These are phyloP conservation scores for Hoplostethus mediterraneus DNA, from an alignment of 2,797 vertebrate species.

Conservation along the genomic window DNA sequence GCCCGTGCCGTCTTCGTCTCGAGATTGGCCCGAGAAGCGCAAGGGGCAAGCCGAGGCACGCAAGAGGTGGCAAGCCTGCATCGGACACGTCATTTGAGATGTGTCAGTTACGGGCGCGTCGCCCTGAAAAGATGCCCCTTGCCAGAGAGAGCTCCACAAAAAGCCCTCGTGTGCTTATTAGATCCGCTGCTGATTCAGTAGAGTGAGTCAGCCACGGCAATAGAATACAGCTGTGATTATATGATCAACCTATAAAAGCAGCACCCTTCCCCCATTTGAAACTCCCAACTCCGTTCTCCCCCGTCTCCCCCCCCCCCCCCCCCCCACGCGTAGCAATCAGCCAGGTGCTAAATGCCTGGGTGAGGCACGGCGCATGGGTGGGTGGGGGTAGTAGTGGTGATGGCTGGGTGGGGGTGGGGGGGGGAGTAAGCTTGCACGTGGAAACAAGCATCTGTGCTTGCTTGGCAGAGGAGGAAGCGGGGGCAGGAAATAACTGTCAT, in stretches of 20 bases:
- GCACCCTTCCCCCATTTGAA: slow-evolving; percentile 66
- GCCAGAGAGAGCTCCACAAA: slow-evolving; percentile 44
- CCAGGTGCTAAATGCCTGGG: slow-evolving; percentile 85
- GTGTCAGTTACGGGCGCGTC: slow-evolving; percentile 62
- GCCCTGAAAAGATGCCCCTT: slow-evolving; percentile 54
- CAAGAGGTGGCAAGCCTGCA: slow-evolving; percentile 42
- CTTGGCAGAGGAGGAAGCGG: slow-evolving; percentile 79
- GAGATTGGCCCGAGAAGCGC: slow-evolving; percentile 50
- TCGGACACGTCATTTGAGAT: slow-evolving; percentile 69
- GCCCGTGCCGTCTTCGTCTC: slow-evolving; percentile 35
- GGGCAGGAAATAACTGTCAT: slow-evolving; percentile 87
- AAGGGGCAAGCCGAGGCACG: slow-evolving; percentile 66
- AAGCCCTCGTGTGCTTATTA: slow-evolving; percentile 26
- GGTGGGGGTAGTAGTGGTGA: slow-evolving; percentile 32
- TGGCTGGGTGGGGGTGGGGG: neutral
- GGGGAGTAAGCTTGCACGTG: slow-evolving; percentile 69
- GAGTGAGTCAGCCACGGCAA: slow-evolving; percentile 37
- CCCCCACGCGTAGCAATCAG: slow-evolving; percentile 80
- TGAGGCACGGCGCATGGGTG: slow-evolving; percentile 72
- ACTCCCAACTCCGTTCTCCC: slow-evolving; percentile 51
- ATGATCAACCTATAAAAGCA: slow-evolving; percentile 65
- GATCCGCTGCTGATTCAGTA: slow-evolving; percentile 39
- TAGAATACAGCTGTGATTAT: slow-evolving; percentile 61
- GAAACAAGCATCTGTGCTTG: slow-evolving; percentile 84
- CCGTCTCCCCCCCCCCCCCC: slow-evolving; percentile 52